phyloP scores from a whole-genome alignment of 2,113 vertebrate genomes.

The Fregetta grallaria region DNA sequence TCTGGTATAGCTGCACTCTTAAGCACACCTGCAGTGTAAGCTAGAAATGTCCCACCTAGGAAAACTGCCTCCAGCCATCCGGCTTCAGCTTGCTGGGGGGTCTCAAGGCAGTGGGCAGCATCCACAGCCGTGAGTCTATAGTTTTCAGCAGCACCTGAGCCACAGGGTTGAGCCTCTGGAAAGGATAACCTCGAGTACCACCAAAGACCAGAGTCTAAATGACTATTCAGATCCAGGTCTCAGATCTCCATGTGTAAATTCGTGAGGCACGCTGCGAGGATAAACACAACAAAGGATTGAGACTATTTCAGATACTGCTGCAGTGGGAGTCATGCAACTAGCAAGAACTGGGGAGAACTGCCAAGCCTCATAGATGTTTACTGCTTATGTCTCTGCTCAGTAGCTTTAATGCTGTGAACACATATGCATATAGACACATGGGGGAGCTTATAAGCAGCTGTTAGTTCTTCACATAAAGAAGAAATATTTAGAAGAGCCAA shows the following conservation, averaged over 20 bases:
- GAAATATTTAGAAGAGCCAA: not conserved
- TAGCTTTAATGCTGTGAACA: not conserved
- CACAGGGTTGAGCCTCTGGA: not conserved
- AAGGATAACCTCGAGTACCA: not conserved
- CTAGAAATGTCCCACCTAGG: not conserved
- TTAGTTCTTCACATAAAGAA: not conserved
- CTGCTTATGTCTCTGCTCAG: not conserved
- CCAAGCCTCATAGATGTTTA: not conserved
- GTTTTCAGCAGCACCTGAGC: not conserved
- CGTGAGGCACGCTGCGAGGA: not conserved
- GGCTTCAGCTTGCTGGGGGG: not conserved
- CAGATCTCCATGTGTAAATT: not conserved
- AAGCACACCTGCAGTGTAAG: not conserved
- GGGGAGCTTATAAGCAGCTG: not conserved
- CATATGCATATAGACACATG: not conserved
- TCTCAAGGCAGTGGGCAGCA: not conserved
- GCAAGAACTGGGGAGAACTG: not conserved
- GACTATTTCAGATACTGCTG: not conserved
- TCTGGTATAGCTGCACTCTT: not conserved
- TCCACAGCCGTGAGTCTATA: not conserved
- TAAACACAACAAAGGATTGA: not conserved
- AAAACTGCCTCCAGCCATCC: not conserved
- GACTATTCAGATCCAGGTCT: not conserved
- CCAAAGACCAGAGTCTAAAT: not conserved
- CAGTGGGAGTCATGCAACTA: not conserved